Percentiles rank a stretch among this genome's conserved stretches.
phyloP scores from a whole-genome alignment of 2,888 invertebrate species.

The Agonopterix subpropinquella region DNA sequence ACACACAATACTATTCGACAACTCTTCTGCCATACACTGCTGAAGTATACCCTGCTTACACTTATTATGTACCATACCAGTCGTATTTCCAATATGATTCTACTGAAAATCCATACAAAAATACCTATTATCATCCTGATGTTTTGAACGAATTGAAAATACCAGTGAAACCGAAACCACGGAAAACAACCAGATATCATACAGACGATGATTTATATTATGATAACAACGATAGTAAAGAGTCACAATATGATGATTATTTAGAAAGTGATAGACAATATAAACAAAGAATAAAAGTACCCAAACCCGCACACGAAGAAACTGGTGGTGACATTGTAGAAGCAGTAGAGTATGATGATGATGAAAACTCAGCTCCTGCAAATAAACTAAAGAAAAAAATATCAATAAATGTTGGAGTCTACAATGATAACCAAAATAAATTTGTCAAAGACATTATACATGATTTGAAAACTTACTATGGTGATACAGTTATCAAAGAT shows the following conservation, averaged over 20 bases:
- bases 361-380: not conserved
- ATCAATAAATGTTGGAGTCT: not conserved
- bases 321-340: not conserved
- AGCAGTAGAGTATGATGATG: not conserved
- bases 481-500: conserved; percentile 24
- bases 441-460: conserved; percentile 6
- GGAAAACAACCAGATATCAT: conserved; percentile 23
- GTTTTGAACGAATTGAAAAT: conserved; percentile 19
- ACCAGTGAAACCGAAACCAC: conserved; percentile 23
- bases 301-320: not conserved
- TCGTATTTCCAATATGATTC: conserved; percentile 25
- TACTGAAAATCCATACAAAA: conserved; percentile 14
- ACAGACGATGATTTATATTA: conserved; percentile 25
- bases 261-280: conserved; percentile 6
- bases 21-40: not conserved
- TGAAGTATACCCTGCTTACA: conserved; percentile 18
- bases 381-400: not conserved
- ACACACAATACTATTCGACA: conserved; percentile 9
- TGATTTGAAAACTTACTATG: conserved; percentile 12
- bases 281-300: not conserved
- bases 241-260: conserved; percentile 8
- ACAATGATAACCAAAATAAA: conserved; percentile 1
- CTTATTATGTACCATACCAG: conserved; percentile 28
- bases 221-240: conserved; percentile 15
- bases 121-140: conserved; percentile 27